Conservation (phyloP, 2,797 vertebrate genomes). For the Acrocephalus scirpaceus region DNA sequence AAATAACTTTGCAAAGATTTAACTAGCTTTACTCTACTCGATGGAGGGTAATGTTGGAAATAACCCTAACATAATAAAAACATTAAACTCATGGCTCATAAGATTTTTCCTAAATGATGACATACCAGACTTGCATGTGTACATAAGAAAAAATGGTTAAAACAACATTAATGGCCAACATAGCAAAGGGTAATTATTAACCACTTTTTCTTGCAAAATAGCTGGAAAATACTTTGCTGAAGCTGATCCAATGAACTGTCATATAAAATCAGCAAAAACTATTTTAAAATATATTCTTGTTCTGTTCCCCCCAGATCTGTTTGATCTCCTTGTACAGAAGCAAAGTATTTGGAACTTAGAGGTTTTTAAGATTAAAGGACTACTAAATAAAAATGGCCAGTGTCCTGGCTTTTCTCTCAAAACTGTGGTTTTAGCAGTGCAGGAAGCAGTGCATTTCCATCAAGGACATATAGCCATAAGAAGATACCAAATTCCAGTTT, state of each 20-base stretch:
- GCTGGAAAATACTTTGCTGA: neutral
- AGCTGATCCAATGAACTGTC: neutral
- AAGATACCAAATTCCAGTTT: neutral
- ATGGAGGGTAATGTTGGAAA: neutral
- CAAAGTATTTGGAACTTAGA: accelerated
- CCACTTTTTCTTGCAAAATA: neutral
- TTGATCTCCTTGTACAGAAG: neutral
- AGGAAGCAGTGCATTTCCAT: neutral
- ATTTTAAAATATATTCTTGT: neutral
- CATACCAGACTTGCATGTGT: neutral
- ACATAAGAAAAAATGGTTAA: constrained; percentile 31
- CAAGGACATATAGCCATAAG: neutral
- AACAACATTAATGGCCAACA: constrained; percentile 3
- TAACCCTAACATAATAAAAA: neutral
- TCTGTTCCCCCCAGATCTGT: neutral
- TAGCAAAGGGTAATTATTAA: constrained; percentile 53
- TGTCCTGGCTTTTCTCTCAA: neutral
- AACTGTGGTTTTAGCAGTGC: neutral
- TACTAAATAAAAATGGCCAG: neutral
- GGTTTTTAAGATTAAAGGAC: neutral
- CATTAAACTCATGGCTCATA: neutral
- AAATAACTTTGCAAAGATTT: constrained; percentile 23
- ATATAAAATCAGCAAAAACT: neutral
- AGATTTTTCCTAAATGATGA: constrained; percentile 27
- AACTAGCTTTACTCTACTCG: constrained; percentile 1